A percentile compares a stretch with the other conserved stretches of the same genome.
Conservation (phyloP, 2,113 vertebrate species). For the Eretmochelys imbricata region DNA sequence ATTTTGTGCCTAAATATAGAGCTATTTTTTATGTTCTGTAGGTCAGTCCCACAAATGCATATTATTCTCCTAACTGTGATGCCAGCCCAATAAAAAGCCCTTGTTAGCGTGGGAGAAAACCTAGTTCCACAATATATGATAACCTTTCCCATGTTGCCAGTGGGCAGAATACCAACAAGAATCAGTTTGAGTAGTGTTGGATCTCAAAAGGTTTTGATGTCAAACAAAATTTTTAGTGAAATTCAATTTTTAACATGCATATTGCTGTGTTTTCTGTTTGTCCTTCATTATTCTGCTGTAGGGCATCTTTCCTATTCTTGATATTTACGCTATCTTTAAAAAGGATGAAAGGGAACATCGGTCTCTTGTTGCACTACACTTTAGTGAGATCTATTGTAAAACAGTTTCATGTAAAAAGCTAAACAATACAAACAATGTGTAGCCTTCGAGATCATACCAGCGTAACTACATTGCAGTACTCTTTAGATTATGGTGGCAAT, state of each 20-base stretch:
- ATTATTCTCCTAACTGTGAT: not conserved
- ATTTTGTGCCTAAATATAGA: not conserved
- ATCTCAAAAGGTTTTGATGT: not conserved
- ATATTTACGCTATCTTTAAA: not conserved
- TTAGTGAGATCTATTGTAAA: not conserved
- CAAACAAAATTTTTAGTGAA: not conserved
- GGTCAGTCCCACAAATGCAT: not conserved
- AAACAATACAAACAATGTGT: not conserved
- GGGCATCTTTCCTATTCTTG: not conserved
- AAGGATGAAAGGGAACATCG: not conserved
- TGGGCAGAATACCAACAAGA: not conserved
- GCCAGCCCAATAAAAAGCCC: not conserved
- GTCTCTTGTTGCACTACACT: not conserved
- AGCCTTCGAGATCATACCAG: too few species aligned
- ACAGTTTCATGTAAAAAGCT: not conserved
- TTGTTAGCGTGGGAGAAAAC: not conserved
- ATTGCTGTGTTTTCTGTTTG: not conserved
- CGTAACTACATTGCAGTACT: not conserved
- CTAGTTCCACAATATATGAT: not conserved
- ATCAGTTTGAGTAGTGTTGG: not conserved
- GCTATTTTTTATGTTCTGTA: not conserved
- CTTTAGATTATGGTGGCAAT: not conserved
- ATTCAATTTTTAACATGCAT: not conserved
- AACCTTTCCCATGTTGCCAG: not conserved
- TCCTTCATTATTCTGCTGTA: not conserved